Conservation (phyloP, 64 coral and sea anemone species). For the Dendrophyllia cribrosa region DNA sequence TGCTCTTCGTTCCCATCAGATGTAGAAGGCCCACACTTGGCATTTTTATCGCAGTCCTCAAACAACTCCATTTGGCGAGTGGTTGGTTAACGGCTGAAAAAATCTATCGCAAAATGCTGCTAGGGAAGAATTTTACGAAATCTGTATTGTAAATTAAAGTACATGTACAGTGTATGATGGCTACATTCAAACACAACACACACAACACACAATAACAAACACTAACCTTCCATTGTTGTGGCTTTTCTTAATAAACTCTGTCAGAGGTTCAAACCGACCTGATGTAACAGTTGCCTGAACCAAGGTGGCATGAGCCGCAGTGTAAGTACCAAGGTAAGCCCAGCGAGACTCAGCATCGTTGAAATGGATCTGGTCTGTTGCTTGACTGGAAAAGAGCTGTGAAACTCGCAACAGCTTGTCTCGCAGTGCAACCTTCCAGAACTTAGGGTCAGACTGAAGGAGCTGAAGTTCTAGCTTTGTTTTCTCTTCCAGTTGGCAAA, state of each 20-base stretch:
- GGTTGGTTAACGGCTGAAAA: too few species aligned
- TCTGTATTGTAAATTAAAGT: too few species aligned
- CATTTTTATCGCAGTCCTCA: too few species aligned
- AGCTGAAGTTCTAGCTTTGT: conserved; percentile 95
- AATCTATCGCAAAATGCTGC: too few species aligned
- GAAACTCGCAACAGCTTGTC: conserved; percentile 92
- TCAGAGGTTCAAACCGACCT: conserved; percentile 86
- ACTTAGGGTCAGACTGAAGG: conserved; percentile 68
- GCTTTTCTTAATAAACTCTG: conserved; percentile 69
- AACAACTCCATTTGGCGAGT: too few species aligned
- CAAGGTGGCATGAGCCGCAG: conserved; percentile 91
- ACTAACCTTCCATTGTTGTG: conserved; percentile 60
- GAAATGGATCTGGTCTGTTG: conserved; percentile 87
- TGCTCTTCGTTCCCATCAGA: too few species aligned
- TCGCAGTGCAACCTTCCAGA: conserved; percentile 81
- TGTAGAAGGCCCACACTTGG: too few species aligned
- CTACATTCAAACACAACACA: too few species aligned
- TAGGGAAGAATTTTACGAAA: too few species aligned
- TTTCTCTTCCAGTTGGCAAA: conserved; percentile 92
- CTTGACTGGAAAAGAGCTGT: conserved; percentile 92
- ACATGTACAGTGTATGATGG: too few species aligned
- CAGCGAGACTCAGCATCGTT: conserved; percentile 89
- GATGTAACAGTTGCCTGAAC: conserved; percentile 77
- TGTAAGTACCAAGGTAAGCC: conserved; percentile 93
- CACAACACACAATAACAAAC: background rate